phyloP scores from a whole-genome alignment of 2,113 vertebrate species.

The Ceyx melanurus region DNA sequence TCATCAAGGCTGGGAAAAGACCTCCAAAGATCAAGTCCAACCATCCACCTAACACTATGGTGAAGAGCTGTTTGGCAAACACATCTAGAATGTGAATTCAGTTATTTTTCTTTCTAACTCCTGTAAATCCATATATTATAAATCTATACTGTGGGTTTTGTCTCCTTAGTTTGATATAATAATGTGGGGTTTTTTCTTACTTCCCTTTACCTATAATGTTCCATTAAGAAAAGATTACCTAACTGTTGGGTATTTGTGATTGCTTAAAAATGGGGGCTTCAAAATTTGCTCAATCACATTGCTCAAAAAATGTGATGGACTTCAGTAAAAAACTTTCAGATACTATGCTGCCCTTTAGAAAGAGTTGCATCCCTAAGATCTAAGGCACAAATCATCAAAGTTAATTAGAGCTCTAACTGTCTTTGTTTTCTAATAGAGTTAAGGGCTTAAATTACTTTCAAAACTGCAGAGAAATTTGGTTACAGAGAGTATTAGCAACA shows the following conservation, averaged over 20 bases:
- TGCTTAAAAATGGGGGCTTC: not conserved
- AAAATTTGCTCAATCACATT: no score
- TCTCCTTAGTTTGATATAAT: not conserved
- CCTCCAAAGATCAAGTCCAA: no score
- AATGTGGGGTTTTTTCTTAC: not conserved
- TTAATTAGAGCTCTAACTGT: not conserved
- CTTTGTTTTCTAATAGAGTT: not conserved
- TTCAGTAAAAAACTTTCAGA: not conserved
- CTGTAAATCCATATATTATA: not conserved
- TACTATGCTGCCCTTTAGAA: not conserved
- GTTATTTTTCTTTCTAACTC: not conserved
- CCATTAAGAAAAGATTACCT: not conserved
- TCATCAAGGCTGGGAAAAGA: no score
- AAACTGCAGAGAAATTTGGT: not conserved
- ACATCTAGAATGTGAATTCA: not conserved
- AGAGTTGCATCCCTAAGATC: not conserved
- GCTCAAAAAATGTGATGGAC: not conserved
- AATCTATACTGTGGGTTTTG: not conserved
- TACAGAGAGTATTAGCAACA: not conserved
- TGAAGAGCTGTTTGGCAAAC: not conserved
- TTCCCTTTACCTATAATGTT: not conserved
- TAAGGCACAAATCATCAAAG: not conserved
- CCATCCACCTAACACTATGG: no score
- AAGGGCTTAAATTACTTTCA: constrained; percentile 1
- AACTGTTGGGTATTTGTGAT: not conserved